Conservation (phyloP, 2,888 invertebrate genomes). For the Spialia ferax region DNA sequence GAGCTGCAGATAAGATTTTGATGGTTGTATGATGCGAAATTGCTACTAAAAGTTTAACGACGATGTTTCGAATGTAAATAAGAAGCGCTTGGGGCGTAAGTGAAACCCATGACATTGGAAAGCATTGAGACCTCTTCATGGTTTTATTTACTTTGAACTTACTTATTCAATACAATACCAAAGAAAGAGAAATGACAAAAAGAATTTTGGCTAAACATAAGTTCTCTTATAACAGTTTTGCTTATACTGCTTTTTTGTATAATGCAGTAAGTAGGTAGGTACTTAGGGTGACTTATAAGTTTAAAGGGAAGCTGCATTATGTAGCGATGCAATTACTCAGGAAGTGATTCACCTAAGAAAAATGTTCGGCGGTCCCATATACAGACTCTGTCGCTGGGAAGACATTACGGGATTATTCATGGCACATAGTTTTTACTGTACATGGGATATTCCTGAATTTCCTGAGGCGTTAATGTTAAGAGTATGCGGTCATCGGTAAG, state of each 20-base stretch:
- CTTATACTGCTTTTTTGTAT: background rate
- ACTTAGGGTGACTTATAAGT: background rate
- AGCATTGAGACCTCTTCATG: slow-evolving; percentile 5
- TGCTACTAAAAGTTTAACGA: slow-evolving; percentile 69
- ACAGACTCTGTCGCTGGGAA: slow-evolving; percentile 38
- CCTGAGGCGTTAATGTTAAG: slow-evolving; percentile 20
- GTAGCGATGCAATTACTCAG: slow-evolving; percentile 18
- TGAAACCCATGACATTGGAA: slow-evolving; percentile 2
- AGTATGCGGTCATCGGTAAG: slow-evolving; percentile 65
- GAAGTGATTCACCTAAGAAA: slow-evolving; percentile 54
- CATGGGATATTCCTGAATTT: slow-evolving; percentile 40
- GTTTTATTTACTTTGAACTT: background rate
- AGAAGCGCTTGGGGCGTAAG: slow-evolving; percentile 11
- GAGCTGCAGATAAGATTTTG: slow-evolving; percentile 61
- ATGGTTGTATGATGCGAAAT: slow-evolving; percentile 57
- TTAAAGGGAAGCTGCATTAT: background rate
- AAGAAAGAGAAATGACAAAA: too few species aligned
- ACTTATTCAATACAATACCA: background rate
- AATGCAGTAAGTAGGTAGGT: too few species aligned
- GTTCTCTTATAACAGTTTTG: too few species aligned
- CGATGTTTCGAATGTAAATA: slow-evolving; percentile 53
- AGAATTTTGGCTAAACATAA: background rate
- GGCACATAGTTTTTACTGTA: slow-evolving; percentile 43
- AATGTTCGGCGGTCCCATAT: slow-evolving; percentile 43
- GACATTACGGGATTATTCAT: slow-evolving; percentile 47